Conservation (phyloP, 2,113 vertebrate species). For the Microtus oregoni region DNA sequence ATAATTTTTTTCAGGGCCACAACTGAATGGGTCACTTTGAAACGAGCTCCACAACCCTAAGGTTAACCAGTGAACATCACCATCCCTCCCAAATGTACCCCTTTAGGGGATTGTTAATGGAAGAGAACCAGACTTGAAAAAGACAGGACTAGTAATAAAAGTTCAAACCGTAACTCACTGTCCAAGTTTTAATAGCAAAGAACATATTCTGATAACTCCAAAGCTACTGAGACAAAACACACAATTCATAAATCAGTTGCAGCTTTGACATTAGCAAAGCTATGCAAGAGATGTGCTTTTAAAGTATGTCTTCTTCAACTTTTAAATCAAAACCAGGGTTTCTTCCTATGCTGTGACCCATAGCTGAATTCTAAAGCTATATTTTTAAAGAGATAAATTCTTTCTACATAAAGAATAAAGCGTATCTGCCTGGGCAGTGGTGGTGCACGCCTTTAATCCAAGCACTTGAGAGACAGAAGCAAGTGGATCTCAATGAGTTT, state of each 20-base stretch:
- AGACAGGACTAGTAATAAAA: slow-evolving; percentile 81
- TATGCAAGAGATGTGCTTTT: neutral
- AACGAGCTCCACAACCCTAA: slow-evolving; percentile 79
- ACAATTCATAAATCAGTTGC: slow-evolving; percentile 73
- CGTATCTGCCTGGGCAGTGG: neutral
- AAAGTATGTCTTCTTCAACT: neutral
- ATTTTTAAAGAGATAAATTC: neutral
- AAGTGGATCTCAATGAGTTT: neutral
- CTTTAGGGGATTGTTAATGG: slow-evolving; percentile 76
- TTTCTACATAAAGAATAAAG: neutral
- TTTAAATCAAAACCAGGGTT: slow-evolving; percentile 37
- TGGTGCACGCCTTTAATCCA: neutral
- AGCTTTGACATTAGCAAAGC: slow-evolving; percentile 74
- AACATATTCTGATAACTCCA: slow-evolving; percentile 74
- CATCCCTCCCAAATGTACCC: slow-evolving; percentile 79
- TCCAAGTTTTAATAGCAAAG: slow-evolving; percentile 81
- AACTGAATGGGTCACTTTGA: slow-evolving; percentile 59
- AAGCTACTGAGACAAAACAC: slow-evolving; percentile 65
- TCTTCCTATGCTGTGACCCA: slow-evolving; percentile 27
- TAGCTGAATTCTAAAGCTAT: neutral
- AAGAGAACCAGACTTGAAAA: slow-evolving; percentile 81
- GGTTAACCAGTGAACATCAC: slow-evolving; percentile 81
- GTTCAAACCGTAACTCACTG: slow-evolving; percentile 77
- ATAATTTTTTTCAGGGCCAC: neutral
- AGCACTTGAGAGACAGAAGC: neutral